Conservation (phyloP, 2,888 invertebrate species). For the Cryptops parisi region DNA sequence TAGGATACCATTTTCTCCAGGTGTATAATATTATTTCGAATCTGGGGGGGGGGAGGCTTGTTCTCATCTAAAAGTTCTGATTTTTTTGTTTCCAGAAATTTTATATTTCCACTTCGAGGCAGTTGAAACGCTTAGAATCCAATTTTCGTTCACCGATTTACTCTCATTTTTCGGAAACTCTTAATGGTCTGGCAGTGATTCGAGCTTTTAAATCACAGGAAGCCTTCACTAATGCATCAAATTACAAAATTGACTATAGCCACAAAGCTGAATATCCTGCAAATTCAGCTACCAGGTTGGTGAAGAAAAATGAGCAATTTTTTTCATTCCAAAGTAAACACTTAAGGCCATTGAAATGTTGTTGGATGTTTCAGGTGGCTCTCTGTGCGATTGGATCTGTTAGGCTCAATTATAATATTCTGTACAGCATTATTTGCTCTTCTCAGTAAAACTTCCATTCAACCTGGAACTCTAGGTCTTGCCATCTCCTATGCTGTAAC, state of each 20-base stretch:
- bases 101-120: constrained; percentile 35
- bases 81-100: constrained; percentile 28
- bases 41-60: too few relatives aligned
- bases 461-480: constrained; percentile 47
- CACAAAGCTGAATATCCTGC: constrained; percentile 85
- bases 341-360: too few relatives aligned
- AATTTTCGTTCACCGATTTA: constrained; percentile 37
- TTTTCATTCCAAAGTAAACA: too few relatives aligned
- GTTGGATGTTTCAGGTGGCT: constrained; percentile 55
- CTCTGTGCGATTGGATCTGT: constrained; percentile 83
- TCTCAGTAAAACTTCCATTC: constrained; percentile 50
- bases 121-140: constrained; percentile 36
- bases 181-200: constrained; percentile 33
- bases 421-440: constrained; percentile 90
- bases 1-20: constrained; percentile 20
- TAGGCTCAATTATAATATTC: constrained; percentile 88
- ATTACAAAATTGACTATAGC: constrained; percentile 77
- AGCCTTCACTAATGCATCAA: constrained; percentile 39
- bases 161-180: constrained; percentile 36
- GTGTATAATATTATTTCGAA: not conserved
- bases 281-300: constrained; percentile 65
- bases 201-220: constrained; percentile 18
- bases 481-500: constrained; percentile 37
- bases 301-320: too few relatives aligned
- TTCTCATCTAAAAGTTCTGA: not conserved